Evolutionary conservation across 2,797 vertebrate genomes (phyloP).

Genomic region (Taeniopygia guttata): DNA sequence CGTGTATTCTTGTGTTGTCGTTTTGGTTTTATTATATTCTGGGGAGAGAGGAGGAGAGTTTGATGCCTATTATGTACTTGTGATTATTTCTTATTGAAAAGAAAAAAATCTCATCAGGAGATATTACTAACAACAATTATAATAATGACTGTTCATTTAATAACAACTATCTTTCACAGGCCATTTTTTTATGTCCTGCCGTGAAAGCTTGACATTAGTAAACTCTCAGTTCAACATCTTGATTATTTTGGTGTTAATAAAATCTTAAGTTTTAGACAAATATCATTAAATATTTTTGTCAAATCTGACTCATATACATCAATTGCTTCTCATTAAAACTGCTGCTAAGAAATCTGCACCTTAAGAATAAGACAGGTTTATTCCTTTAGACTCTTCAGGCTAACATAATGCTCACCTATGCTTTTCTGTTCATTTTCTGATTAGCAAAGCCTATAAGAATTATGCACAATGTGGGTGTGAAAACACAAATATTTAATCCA

Average conservation of each 20-base stretch:
- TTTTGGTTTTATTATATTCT: background rate
- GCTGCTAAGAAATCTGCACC: background rate
- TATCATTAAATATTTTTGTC: background rate
- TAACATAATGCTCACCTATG: background rate
- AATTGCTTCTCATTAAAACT: background rate
- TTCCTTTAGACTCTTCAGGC: background rate
- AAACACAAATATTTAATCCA: background rate
- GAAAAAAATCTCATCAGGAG: background rate
- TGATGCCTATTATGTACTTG: background rate
- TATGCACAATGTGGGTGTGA: rapidly evolving
- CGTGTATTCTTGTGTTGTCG: too few species aligned
- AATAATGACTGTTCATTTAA: background rate
- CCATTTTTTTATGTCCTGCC: background rate
- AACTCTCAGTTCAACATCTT: background rate
- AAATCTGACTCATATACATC: background rate
- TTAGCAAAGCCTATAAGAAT: background rate
- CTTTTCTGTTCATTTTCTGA: background rate
- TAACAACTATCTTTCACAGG: background rate
- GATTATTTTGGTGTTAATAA: background rate
- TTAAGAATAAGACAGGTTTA: background rate
- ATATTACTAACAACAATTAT: background rate
- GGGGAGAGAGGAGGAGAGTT: background rate
- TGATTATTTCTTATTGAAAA: background rate
- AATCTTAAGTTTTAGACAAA: background rate
- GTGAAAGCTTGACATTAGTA: background rate